Evolutionary conservation across 2,888 invertebrate species (phyloP).

Genomic region (Aspidapion aeneum): DNA sequence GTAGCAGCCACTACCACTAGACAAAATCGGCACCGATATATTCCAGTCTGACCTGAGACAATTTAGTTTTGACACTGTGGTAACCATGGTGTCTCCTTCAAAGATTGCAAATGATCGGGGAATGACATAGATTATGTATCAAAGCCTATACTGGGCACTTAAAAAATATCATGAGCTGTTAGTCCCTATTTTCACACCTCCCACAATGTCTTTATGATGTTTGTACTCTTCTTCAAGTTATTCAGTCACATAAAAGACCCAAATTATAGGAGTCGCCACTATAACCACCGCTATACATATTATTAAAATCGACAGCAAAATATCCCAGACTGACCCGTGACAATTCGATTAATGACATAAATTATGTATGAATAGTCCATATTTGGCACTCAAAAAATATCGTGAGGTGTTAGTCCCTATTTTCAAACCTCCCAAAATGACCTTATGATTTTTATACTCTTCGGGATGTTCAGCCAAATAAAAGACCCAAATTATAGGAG

Average conservation of each 20-base stretch:
- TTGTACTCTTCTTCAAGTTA: slow-evolving; percentile 44
- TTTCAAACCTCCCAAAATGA: too few relatives aligned
- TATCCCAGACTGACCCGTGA: slow-evolving; percentile 77
- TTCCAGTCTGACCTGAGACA: slow-evolving; percentile 81
- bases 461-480: slow-evolving; percentile 58
- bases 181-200: too few relatives aligned
- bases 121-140: too few relatives aligned
- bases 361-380: too few relatives aligned
- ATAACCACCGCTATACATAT: slow-evolving; percentile 65
- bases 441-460: slow-evolving; percentile 31
- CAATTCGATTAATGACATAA: too few relatives aligned
- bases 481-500: slow-evolving; percentile 65
- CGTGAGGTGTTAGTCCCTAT: too few relatives aligned
- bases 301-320: slow-evolving; percentile 73
- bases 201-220: too few relatives aligned
- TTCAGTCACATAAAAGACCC: slow-evolving; percentile 59
- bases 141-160: too few relatives aligned
- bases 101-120: slow-evolving; percentile 24
- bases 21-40: slow-evolving; percentile 71
- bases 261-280: slow-evolving; percentile 68
- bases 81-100: slow-evolving; percentile 18
- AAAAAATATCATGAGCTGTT: too few relatives aligned
- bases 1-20: slow-evolving; percentile 72
- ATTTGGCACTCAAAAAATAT: too few relatives aligned
- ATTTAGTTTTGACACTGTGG: slow-evolving; percentile 50